phyloP scores from a whole-genome alignment of 2,797 vertebrate genomes.

The Platalea minor region DNA sequence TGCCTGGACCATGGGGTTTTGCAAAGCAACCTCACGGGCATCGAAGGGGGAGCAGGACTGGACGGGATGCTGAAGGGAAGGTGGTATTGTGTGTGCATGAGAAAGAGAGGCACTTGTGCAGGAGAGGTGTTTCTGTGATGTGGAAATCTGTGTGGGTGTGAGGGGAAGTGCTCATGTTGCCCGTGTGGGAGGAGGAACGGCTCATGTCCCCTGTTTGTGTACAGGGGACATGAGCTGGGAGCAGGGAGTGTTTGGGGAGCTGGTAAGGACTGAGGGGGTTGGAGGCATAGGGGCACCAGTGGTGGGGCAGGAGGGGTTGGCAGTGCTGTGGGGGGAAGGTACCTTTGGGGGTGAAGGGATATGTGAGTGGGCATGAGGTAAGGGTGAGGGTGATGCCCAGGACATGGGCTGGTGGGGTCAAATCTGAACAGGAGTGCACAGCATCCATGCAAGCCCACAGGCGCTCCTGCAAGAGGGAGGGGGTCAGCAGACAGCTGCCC shows the following conservation, averaged over 20 bases:
- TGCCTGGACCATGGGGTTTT: neutral
- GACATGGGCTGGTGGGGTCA: no score
- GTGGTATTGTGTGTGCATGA: rapidly evolving
- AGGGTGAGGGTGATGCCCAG: neutral
- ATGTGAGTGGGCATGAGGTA: neutral
- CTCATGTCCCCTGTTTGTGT: neutral
- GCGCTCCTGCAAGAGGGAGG: neutral
- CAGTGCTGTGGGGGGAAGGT: neutral
- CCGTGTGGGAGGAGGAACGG: rapidly evolving
- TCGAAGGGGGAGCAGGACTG: neutral
- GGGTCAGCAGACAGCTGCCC: neutral
- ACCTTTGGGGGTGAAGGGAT: neutral
- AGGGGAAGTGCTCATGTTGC: neutral
- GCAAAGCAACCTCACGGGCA: neutral
- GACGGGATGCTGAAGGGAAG: neutral
- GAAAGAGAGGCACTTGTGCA: rapidly evolving
- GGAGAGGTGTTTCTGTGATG: neutral
- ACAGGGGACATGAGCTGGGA: neutral
- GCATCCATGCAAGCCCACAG: neutral
- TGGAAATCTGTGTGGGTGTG: neutral
- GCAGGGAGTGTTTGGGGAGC: no score
- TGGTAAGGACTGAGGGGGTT: neutral
- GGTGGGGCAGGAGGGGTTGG: neutral
- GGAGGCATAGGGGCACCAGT: neutral
- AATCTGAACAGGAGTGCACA: neutral